Evolutionary conservation across 1,140 invertebrate species (phyloP).

Genomic region (Ptiloglossa arizonensis): DNA sequence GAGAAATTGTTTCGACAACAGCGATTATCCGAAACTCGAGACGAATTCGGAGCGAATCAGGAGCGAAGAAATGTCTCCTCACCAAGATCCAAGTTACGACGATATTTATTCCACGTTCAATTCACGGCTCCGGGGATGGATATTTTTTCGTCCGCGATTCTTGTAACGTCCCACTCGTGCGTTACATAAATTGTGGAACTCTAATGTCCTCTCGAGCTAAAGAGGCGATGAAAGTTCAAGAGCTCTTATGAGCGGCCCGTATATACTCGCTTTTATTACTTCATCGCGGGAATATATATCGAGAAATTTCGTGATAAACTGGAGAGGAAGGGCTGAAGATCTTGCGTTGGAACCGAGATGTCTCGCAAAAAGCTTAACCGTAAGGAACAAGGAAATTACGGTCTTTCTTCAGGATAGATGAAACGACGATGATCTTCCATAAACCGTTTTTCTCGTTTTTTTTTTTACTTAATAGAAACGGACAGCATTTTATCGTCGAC

Average conservation of each 20-base stretch:
- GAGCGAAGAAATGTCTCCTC: no score
- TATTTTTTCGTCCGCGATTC: background rate
- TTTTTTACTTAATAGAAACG: no score
- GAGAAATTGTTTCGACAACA: no score
- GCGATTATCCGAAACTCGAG: no score
- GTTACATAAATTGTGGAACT: constrained; percentile 36
- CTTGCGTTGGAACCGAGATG: background rate
- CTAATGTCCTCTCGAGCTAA: constrained; percentile 39
- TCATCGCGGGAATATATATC: constrained; percentile 19
- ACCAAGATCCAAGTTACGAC: no score
- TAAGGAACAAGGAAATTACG: constrained; percentile 20
- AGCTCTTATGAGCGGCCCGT: background rate
- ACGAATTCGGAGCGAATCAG: background rate
- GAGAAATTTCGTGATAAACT: constrained; percentile 41
- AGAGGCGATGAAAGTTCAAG: constrained; percentile 46
- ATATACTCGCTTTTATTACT: constrained; percentile 24
- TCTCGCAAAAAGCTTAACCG: background rate
- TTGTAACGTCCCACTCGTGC: background rate
- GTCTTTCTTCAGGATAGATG: background rate
- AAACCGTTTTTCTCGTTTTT: background rate
- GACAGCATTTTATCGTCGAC: background rate
- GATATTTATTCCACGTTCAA: constrained; percentile 8
- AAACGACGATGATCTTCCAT: background rate
- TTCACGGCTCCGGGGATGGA: background rate
- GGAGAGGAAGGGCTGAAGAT: background rate